A percentile compares a stretch with the other conserved stretches of the same genome.
Evolutionary conservation across 2,888 invertebrate species (phyloP).

Genomic region (Plebejus melissa): DNA sequence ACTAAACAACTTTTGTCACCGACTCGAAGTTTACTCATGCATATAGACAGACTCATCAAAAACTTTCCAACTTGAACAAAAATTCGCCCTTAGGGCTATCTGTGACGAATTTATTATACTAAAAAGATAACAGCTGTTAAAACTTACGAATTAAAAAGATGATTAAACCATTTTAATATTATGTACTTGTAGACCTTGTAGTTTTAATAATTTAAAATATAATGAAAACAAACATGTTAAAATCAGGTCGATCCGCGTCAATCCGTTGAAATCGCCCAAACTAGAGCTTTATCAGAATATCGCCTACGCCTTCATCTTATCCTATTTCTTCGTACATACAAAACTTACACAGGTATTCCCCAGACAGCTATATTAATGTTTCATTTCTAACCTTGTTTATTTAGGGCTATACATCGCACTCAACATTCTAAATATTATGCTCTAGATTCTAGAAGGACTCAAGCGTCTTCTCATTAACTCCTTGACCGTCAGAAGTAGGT

Average conservation of each 20-base stretch:
- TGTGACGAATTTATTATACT: background rate
- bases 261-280: background rate
- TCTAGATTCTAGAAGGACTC: background rate
- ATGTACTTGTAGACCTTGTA: too few species aligned
- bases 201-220: too few species aligned
- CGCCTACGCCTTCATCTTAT: background rate
- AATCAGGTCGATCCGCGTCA: background rate
- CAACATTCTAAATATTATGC: background rate
- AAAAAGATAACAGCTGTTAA: background rate
- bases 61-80: conserved; percentile 16
- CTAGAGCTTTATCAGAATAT: background rate
- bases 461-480: background rate
- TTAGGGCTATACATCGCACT: background rate
- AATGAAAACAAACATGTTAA: background rate
- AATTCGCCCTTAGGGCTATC: background rate
- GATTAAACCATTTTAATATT: too few species aligned
- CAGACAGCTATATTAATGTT: background rate
- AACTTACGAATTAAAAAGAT: too few species aligned
- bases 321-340: background rate
- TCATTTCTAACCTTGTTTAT: background rate
- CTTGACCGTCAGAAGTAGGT: background rate
- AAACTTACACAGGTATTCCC: background rate
- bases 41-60: conserved; percentile 18
- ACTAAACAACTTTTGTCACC: conserved; percentile 19
- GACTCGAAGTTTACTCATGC: conserved; percentile 17